Evolutionary conservation across 2,797 vertebrate genomes (phyloP).

Genomic region (Chelmon rostratus): DNA sequence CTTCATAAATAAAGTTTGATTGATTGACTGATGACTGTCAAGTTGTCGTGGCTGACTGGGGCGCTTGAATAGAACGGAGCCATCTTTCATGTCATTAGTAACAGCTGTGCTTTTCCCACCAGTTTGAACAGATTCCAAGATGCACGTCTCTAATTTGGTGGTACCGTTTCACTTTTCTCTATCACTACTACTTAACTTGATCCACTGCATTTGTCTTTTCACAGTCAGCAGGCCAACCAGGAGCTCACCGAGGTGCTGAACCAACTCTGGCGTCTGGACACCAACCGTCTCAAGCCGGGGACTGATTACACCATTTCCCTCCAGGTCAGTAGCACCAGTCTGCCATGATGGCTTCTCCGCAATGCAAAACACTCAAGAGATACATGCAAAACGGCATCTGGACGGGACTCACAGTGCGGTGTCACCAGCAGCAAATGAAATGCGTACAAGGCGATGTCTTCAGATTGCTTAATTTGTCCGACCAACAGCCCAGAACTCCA

Average conservation of each 20-base stretch:
- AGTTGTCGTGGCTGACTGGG: not conserved
- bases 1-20: too few species aligned
- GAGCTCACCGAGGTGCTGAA: constrained; percentile 89
- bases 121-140: not conserved
- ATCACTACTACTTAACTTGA: not conserved
- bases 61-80: not conserved
- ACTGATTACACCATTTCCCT: constrained; percentile 88
- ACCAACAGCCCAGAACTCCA: not conserved
- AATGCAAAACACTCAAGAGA: constrained; percentile 13
- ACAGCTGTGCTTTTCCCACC: too few species aligned
- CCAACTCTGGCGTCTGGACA: constrained; percentile 88
- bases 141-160: not conserved
- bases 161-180: not conserved
- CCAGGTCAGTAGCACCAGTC: constrained; percentile 79
- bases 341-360: not conserved
- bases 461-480: not conserved
- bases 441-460: not conserved
- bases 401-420: not conserved
- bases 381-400: not conserved
- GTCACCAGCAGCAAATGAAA: not conserved
- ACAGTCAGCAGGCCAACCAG: constrained; percentile 78
- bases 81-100: too few species aligned
- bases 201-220: not conserved
- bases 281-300: constrained; percentile 87
- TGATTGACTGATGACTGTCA: not conserved